phyloP scores from a whole-genome alignment of 2,888 invertebrate species.

The Lochmaea crataegi region DNA sequence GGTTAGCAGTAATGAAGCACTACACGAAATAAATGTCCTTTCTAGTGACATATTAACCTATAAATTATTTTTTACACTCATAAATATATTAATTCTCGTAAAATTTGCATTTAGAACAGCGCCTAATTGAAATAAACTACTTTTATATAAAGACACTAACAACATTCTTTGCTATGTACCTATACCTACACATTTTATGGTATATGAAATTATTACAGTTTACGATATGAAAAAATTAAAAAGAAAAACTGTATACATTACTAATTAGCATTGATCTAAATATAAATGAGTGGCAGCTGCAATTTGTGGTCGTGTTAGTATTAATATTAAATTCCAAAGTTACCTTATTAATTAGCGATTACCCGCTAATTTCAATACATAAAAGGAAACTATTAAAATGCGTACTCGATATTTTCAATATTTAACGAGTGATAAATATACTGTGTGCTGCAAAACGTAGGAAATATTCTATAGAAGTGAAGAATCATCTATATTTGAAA shows the following conservation, averaged over 20 bases:
- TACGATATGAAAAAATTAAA: neutral
- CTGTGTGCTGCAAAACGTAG: no score
- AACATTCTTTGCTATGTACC: neutral
- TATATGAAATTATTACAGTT: neutral
- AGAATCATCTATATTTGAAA: no score
- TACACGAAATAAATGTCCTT: no score
- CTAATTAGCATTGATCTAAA: constrained; percentile 20
- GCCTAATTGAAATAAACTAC: neutral
- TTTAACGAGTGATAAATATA: no score
- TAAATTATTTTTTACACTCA: no score
- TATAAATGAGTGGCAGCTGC: constrained; percentile 23
- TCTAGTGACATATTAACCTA: no score
- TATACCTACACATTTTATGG: neutral
- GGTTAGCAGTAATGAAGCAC: no score
- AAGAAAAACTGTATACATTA: neutral
- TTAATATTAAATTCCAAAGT: constrained; percentile 20
- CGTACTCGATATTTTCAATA: neutral
- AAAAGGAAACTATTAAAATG: constrained; percentile 1
- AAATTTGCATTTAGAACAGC: no score
- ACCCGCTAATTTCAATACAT: neutral
- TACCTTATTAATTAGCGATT: constrained; percentile 23
- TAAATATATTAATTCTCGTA: no score
- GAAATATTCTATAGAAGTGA: no score
- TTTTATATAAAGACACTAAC: neutral
- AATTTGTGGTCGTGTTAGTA: constrained; percentile 20